phyloP scores from a whole-genome alignment of 2,888 invertebrate genomes.

The Aromia moschata region DNA sequence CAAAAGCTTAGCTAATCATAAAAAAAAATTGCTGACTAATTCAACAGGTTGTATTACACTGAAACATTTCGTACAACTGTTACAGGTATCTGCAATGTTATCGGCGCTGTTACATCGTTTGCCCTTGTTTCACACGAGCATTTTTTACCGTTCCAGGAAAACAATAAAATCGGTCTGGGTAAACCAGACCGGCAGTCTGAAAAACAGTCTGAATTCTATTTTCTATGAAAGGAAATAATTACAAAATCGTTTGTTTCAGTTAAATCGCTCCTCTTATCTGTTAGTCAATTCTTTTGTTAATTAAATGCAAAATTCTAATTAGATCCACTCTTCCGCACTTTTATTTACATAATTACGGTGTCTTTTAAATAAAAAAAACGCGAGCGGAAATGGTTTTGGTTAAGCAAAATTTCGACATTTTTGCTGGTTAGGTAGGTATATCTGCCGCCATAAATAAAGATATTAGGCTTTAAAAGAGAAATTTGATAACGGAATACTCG shows the following conservation, averaged over 20 bases:
- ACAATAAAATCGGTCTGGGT: too few relatives aligned
- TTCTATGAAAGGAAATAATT: slow-evolving; percentile 10
- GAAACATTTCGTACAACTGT: too few relatives aligned
- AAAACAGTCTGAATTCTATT: too few relatives aligned
- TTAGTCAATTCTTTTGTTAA: slow-evolving; percentile 8
- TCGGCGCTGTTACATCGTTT: too few relatives aligned
- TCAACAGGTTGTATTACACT: too few relatives aligned
- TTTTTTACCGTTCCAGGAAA: too few relatives aligned
- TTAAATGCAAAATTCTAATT: slow-evolving; percentile 9
- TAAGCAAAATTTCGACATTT: slow-evolving; percentile 8
- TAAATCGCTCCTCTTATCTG: slow-evolving; percentile 13
- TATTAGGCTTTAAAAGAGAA: not conserved
- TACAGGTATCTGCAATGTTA: too few relatives aligned
- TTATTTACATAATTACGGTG: slow-evolving; percentile 4
- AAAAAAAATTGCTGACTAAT: too few relatives aligned
- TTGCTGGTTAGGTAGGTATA: slow-evolving; percentile 1
- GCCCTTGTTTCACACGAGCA: too few relatives aligned
- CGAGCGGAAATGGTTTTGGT: slow-evolving; percentile 9
- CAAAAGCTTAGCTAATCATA: too few relatives aligned
- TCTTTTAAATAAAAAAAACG: not conserved
- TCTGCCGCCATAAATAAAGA: not conserved
- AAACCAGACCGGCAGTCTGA: too few relatives aligned
- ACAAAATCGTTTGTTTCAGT: slow-evolving; percentile 14
- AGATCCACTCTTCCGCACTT: slow-evolving; percentile 7
- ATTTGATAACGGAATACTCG: not conserved